phyloP scores from a whole-genome alignment of 1,140 invertebrate species.

The Drosophila pectinifera region DNA sequence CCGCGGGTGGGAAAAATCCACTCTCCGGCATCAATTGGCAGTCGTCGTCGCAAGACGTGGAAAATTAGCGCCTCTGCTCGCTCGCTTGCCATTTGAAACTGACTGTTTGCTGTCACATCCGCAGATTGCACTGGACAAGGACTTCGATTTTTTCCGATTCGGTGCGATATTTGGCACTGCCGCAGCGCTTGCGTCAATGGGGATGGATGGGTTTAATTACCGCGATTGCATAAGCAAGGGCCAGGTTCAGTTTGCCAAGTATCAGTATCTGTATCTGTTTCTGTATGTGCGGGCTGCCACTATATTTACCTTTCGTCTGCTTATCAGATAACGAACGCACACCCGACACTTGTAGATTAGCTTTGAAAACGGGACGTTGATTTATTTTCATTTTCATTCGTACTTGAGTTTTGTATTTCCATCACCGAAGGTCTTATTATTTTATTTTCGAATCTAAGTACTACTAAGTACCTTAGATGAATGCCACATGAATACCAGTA shows the following conservation, averaged over 20 bases:
- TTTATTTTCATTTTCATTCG: conserved; percentile 52
- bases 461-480: background rate
- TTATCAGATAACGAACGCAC: conserved; percentile 60
- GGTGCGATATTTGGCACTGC: conserved; percentile 63
- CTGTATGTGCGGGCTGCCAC: conserved; percentile 14
- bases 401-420: conserved; percentile 18
- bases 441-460: background rate
- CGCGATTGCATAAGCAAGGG: conserved; percentile 53
- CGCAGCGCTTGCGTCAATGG: conserved; percentile 49
- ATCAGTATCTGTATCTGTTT: conserved; percentile 41
- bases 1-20: conserved; percentile 1
- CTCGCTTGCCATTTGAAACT: conserved; percentile 17
- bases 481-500: background rate
- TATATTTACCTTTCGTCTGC: conserved; percentile 43
- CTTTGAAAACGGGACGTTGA: conserved; percentile 12
- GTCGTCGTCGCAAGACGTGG: conserved; percentile 28
- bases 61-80: conserved; percentile 41
- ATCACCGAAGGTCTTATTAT: background rate
- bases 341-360: conserved; percentile 63
- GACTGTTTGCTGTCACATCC: conserved; percentile 59
- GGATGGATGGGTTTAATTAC: conserved; percentile 40
- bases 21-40: conserved; percentile 14
- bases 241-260: conserved; percentile 17
- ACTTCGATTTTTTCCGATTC: conserved; percentile 38
- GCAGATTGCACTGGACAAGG: conserved; percentile 41